Evolutionary conservation across 92 coral and sea anemone species (phyloP).

Genomic region (Diadumene lineata): DNA sequence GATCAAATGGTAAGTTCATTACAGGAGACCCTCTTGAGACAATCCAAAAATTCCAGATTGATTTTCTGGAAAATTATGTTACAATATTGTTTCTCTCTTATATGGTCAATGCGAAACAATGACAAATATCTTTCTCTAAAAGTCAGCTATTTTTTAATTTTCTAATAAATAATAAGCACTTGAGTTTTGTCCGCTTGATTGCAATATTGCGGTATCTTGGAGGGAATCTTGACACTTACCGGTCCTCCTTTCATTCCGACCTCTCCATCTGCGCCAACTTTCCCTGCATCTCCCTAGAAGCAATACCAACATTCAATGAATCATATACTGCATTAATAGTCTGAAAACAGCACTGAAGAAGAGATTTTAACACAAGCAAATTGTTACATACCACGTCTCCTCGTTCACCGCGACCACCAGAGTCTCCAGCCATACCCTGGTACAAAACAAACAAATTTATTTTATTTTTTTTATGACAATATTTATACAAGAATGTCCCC

Average conservation of each 20-base stretch:
- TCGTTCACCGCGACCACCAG: conserved; percentile 50
- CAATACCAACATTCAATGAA: neutral
- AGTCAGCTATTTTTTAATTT: too few species aligned
- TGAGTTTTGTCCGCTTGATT: too few species aligned
- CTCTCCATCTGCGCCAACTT: conserved; percentile 43
- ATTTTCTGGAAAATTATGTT: too few species aligned
- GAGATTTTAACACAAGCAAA: neutral
- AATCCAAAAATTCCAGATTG: too few species aligned
- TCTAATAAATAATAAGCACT: too few species aligned
- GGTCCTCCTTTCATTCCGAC: conserved; percentile 58
- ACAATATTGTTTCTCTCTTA: too few species aligned
- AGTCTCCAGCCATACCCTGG: conserved; percentile 66
- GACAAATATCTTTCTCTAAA: too few species aligned
- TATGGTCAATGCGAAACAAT: too few species aligned
- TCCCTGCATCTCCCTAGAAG: conserved; percentile 35
- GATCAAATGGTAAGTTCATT: too few species aligned
- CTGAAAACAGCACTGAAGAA: neutral
- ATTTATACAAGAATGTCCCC: too few species aligned
- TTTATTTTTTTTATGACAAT: neutral
- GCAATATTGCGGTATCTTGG: too few species aligned
- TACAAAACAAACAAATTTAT: neutral
- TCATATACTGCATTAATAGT: neutral
- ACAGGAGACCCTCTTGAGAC: too few species aligned
- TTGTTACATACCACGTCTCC: conserved; percentile 55
- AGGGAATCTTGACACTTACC: conserved; percentile 52